Evolutionary conservation across 2,797 vertebrate genomes (phyloP), one percentile per base, ranked within the genome.

Genomic region (Gouania willdenowi): DNA sequence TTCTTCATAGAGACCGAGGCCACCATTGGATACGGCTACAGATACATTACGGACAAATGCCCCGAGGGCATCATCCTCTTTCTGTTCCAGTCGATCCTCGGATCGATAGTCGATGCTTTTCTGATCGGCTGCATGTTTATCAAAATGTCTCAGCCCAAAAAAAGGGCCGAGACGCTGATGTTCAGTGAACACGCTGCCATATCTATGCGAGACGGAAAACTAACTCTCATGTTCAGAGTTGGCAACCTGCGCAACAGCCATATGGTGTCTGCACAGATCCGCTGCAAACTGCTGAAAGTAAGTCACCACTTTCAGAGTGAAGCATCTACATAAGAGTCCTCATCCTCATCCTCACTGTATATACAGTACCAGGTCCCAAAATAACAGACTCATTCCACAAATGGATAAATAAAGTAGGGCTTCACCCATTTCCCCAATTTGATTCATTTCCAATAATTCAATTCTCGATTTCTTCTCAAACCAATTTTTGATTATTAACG

Each of bases 131-230:
- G 96, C 83, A 98, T 98, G 95, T 98, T 98, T 67, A 98, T 98
- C 81, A 98, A 98, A 88, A 98, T 98, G 96, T 98, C 96, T 17
- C 96, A 98, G 82, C 96, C 96, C 70, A 98, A 98, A 85, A 98
- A 98, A 64, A 68, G 96, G 75, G 96, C 95, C 0, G 96, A 98
- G 89, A 98, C 96, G 4, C 71, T 98, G 45, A 98, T 98, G 96
- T 98, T 98, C 71, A 98, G 96, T 35, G 94, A 98, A 71, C 91
- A 96, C 37, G 94, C 96, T 1, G 95, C 65, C 35, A 97, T 98
- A 77, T 98, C 96, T 38, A 95, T 97, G 94, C 88, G 96, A 61
- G 95, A 98, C 40, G 95, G 96, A 0, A 97, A 92, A 81, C 94
- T 98, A 77, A 97, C 94, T 52, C 94, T 98, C 54, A 98, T 98